Evolutionary conservation across 2,797 vertebrate species (phyloP), one percentile per base, ranked within the genome.

Genomic region (Labeo calbasu): DNA sequence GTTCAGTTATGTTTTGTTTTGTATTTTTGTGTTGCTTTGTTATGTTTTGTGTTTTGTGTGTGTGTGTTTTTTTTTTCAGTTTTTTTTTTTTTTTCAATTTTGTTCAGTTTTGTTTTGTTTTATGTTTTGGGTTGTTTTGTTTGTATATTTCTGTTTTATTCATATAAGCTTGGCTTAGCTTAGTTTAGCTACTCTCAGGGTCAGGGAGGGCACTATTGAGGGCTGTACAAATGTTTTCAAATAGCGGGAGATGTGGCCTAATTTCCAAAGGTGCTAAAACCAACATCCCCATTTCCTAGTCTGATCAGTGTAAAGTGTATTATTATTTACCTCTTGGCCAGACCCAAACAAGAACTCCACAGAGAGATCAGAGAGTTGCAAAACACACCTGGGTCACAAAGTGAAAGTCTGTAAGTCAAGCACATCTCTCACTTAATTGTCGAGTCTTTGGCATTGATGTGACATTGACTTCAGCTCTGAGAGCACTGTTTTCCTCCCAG

Each of bases 381-480:
- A 46, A 36, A 43, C 61, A 68, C 81, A 83, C 73, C 73, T 78
- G 21, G 23, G 51, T 46, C 65, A 77, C 75, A 84, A 77, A 77
- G 32, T 57, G 50, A 55, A 32, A 14, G 23, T 68, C 15, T 83
- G 17, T 21, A 14, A 10, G 55, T 65, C 65, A 61, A 51, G 63
- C 55, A 50, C 72, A 25, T 72, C 23, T 84, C 55, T 55, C 46
- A 77, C 66, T 81, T 59, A 55, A 55, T 32, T 69, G 75, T 75
- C 28, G 23, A n/a, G 28, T 81, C 48, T 79, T 71, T 83, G 40
- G 81, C 78, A 69, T 19, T 83, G 71, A 73, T 3, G 73, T 53
- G 66, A 51, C 63, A 69, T 68, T 51, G 61, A 86, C 77, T 51
- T 80, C 63, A 84, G 50, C 76, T 80, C 32, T 68, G 61, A 69